phyloP scores from a whole-genome alignment of 2,113 vertebrate species.

The Sander lucioperca region DNA sequence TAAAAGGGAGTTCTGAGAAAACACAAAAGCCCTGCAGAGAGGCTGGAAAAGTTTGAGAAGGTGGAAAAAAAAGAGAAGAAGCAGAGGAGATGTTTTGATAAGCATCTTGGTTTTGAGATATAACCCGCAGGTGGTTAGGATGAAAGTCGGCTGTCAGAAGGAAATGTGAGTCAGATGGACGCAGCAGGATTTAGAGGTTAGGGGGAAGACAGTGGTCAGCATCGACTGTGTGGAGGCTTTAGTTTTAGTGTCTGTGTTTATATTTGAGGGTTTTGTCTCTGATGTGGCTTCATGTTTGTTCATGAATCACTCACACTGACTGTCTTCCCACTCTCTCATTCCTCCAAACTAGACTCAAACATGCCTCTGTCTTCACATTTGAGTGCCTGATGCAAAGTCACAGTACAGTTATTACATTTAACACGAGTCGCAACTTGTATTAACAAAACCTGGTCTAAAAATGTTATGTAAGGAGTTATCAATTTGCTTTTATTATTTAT shows the following conservation, averaged over 20 bases:
- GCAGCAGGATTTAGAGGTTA: slow-evolving; percentile 10
- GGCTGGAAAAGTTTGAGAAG: slow-evolving; percentile 1
- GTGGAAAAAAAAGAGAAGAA: neutral
- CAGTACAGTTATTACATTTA: neutral
- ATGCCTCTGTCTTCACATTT: neutral
- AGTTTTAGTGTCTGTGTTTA: slow-evolving; percentile 9
- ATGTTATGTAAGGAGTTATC: no score
- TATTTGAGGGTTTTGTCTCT: neutral
- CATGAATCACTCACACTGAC: neutral
- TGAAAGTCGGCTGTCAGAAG: neutral
- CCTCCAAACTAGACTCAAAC: neutral
- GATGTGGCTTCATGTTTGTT: slow-evolving; percentile 22
- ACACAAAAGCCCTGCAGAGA: neutral
- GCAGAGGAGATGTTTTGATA: neutral
- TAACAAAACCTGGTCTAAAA: neutral
- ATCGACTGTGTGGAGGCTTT: neutral
- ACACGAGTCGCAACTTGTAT: neutral
- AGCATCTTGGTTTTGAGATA: neutral
- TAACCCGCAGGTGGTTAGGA: neutral
- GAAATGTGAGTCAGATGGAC: neutral
- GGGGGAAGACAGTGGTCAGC: neutral
- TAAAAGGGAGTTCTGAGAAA: neutral
- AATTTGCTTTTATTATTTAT: neutral
- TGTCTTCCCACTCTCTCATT: neutral
- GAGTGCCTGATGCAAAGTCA: neutral